Percentiles rank a stretch among this genome's conserved stretches.
Conservation (phyloP, 2,797 vertebrate species). For the Micropoecilia bifurca region DNA sequence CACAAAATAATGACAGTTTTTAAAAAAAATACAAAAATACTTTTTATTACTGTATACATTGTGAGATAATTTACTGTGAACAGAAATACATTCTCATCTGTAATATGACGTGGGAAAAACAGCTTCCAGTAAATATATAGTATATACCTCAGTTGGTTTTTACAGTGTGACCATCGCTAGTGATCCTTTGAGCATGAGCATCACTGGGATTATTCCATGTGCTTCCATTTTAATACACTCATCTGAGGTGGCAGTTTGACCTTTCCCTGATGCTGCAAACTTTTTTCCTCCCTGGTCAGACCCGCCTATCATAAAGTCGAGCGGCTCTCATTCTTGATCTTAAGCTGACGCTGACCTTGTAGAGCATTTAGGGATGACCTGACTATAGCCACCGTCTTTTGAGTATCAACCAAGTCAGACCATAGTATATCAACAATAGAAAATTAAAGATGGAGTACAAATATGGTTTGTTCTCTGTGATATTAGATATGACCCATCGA, state of each 20-base stretch:
- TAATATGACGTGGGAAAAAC: neutral
- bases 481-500: constrained; percentile 20
- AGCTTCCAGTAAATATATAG: neutral
- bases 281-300: constrained; percentile 27
- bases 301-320: constrained; percentile 7
- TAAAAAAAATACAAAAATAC: too few relatives aligned
- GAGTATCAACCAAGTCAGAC: neutral
- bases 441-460: constrained; percentile 1
- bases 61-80: neutral
- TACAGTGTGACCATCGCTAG: neutral
- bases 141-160: neutral
- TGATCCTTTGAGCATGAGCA: constrained; percentile 10
- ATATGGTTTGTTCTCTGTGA: constrained; percentile 1
- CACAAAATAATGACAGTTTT: too few relatives aligned
- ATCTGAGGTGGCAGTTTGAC: constrained; percentile 66
- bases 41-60: too few relatives aligned
- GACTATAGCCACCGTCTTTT: neutral
- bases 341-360: constrained; percentile 46
- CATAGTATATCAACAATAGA: neutral
- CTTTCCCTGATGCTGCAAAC: constrained; percentile 55
- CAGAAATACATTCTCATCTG: neutral
- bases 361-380: constrained; percentile 23
- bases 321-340: constrained; percentile 17
- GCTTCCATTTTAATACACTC: constrained; percentile 8
- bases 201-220: constrained; percentile 24